Conservation (phyloP, 2,888 invertebrate species). For the Agrotis ipsilon region DNA sequence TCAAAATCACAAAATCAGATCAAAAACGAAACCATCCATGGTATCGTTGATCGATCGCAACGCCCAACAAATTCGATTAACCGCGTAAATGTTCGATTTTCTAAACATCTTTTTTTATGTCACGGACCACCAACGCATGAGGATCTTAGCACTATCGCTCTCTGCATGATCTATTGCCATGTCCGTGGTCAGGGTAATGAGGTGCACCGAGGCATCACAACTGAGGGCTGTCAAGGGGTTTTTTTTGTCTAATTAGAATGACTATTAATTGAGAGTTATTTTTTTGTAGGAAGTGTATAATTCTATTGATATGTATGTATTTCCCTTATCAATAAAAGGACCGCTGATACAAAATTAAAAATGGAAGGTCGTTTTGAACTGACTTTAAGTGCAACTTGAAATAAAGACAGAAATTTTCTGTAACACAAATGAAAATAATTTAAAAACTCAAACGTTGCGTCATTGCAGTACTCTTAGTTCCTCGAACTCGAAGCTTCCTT, state of each 20-base stretch:
- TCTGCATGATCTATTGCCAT: constrained; percentile 86
- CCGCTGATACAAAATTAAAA: not conserved
- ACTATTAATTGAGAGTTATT: not conserved
- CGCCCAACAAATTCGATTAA: constrained; percentile 75
- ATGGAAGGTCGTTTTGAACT: not conserved
- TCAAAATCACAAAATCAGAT: constrained; percentile 34
- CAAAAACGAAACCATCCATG: constrained; percentile 30
- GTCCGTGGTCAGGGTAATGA: constrained; percentile 73
- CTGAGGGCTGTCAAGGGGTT: constrained; percentile 60
- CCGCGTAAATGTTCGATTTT: constrained; percentile 80
- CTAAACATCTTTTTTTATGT: constrained; percentile 72
- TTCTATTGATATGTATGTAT: not conserved
- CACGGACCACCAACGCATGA: constrained; percentile 85
- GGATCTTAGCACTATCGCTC: constrained; percentile 86
- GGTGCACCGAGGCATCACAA: constrained; percentile 80
- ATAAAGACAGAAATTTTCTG: not conserved
- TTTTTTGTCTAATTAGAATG: constrained; percentile 16
- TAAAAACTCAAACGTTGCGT: not conserved
- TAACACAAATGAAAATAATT: not conserved
- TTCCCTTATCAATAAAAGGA: not conserved
- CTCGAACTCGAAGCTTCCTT: not conserved
- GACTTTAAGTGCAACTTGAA: not conserved
- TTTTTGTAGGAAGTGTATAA: not conserved
- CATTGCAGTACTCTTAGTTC: not conserved
- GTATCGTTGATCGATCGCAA: constrained; percentile 62